Percentiles rank a stretch among this genome's conserved stretches.
These are phyloP conservation scores for Unio pictorum DNA, from an alignment of 2,888 invertebrate species.

Conservation along the genomic window DNA sequence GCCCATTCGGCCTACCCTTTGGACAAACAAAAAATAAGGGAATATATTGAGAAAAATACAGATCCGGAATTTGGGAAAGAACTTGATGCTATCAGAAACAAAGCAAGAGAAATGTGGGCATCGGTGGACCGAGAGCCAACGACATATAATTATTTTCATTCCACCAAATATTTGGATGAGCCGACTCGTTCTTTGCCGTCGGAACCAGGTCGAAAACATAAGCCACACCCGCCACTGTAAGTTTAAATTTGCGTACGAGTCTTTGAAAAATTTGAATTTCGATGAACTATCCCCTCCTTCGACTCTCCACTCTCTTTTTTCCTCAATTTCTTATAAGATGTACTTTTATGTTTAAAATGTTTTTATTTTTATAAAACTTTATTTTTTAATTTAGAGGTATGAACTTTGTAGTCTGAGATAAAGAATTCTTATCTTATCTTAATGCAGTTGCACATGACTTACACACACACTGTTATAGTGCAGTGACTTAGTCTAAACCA, in stretches of 20 bases:
- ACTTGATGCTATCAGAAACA: conserved; percentile 47
- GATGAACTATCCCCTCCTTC: too few species aligned
- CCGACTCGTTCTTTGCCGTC: conserved; percentile 48
- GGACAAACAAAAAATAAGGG: conserved; percentile 42
- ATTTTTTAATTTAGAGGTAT: too few species aligned
- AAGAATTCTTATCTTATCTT: too few species aligned
- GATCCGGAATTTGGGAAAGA: conserved; percentile 35
- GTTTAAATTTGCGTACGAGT: conserved; percentile 15
- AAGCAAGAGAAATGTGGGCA: conserved; percentile 55
- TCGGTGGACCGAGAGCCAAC: conserved; percentile 40
- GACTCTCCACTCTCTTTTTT: too few species aligned
- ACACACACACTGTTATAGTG: too few species aligned
- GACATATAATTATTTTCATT: conserved; percentile 54
- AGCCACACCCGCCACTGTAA: conserved; percentile 65
- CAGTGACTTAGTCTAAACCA: too few species aligned
- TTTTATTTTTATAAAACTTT: too few species aligned
- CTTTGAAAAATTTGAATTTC: neutral
- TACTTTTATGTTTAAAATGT: too few species aligned
- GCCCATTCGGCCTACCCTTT: conserved; percentile 53
- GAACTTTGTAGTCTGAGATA: too few species aligned
- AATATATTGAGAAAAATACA: conserved; percentile 33
- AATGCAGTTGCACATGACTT: too few species aligned
- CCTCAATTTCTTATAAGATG: too few species aligned
- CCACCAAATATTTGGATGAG: conserved; percentile 38
- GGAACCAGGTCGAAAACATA: conserved; percentile 57